These are phyloP conservation scores for Antrozous pallidus DNA, from an alignment of 2,797 vertebrate genomes.

Conservation along the genomic window DNA sequence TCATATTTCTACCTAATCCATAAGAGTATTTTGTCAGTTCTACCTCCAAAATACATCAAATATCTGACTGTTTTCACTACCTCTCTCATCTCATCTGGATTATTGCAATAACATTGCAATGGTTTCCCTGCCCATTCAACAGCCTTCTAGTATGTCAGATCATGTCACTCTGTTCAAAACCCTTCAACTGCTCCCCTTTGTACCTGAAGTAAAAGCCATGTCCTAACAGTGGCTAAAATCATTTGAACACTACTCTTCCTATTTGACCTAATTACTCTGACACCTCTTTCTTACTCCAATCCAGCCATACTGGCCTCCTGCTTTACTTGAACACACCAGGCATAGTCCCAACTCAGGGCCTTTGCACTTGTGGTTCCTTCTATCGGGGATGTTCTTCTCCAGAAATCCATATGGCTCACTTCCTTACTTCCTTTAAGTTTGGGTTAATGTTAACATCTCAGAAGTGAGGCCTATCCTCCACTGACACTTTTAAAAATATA, in stretches of 20 bases:
- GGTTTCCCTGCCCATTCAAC: not conserved
- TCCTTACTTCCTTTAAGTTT: not conserved
- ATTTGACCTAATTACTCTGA: not conserved
- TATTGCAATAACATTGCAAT: not conserved
- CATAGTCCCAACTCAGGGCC: not conserved
- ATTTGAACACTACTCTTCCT: not conserved
- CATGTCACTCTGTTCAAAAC: not conserved
- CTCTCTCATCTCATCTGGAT: not conserved
- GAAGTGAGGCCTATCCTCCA: not conserved
- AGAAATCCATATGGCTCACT: not conserved
- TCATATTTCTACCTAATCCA: not conserved
- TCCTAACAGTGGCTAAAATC: not conserved
- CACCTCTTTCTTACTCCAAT: not conserved
- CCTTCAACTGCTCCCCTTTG: not conserved
- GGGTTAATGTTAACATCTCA: not conserved
- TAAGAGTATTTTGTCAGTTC: not conserved
- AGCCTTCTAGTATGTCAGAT: not conserved
- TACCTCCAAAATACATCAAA: not conserved
- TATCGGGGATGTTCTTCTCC: not conserved
- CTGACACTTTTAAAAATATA: not conserved
- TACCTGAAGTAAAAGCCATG: not conserved
- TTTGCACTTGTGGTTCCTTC: not conserved
- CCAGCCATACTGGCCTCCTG: not conserved
- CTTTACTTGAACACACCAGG: not conserved
- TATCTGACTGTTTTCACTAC: not conserved